A percentile compares a stretch with the other conserved stretches of the same genome.
These are phyloP conservation scores for Volucella inflata DNA, from an alignment of 2,888 invertebrate species.

Conservation along the genomic window DNA sequence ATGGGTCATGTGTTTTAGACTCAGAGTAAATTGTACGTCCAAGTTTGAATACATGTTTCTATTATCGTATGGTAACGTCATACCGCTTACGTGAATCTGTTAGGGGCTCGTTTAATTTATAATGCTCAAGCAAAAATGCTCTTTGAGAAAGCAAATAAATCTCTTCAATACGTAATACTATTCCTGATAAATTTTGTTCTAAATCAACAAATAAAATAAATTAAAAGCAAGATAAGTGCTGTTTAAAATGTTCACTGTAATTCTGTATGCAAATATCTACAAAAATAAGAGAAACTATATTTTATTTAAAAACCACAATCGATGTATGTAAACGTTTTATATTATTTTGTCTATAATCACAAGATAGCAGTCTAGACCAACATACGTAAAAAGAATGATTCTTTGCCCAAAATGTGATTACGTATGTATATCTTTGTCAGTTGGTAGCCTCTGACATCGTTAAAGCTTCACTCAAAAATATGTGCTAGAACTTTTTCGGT, in stretches of 20 bases:
- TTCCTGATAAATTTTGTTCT: too few species aligned
- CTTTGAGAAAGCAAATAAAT: too few species aligned
- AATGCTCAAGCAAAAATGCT: not conserved
- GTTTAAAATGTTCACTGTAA: too few species aligned
- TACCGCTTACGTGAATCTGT: not conserved
- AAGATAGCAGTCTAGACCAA: constrained; percentile 31
- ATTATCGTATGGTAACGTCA: not conserved
- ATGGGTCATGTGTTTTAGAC: too few species aligned
- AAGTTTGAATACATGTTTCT: not conserved
- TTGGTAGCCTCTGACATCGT: constrained; percentile 31
- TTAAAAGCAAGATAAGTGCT: too few species aligned
- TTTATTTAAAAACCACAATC: constrained; percentile 2
- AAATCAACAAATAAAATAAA: too few species aligned
- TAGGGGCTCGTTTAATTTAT: constrained; percentile 15
- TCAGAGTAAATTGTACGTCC: too few species aligned
- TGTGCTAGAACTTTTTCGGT: constrained; percentile 55
- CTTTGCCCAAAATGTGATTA: constrained; percentile 50
- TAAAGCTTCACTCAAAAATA: constrained; percentile 61
- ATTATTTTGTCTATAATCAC: not conserved
- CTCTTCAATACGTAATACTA: too few species aligned
- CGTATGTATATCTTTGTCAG: constrained; percentile 34
- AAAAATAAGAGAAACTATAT: too few species aligned
- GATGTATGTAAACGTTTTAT: constrained; percentile 1
- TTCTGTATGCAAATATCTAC: too few species aligned
- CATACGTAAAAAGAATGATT: constrained; percentile 20